These are phyloP conservation scores for Drosophila aldrichi DNA, from an alignment of 2,888 invertebrate genomes.

Conservation along the genomic window DNA sequence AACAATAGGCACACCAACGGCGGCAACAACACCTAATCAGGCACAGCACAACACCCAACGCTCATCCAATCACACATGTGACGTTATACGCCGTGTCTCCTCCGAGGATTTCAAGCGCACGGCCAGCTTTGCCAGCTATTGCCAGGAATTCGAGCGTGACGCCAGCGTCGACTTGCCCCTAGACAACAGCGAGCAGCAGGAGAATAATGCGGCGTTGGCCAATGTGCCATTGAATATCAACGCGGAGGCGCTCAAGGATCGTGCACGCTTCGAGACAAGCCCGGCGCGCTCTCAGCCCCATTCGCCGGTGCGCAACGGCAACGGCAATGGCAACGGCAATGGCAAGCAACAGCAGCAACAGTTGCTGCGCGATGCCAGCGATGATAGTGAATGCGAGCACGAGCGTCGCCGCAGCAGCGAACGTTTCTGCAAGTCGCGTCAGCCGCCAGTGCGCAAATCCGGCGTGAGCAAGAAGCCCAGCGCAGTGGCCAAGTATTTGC, in stretches of 20 bases:
- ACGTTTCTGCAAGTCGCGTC: slow-evolving; percentile 88
- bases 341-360: slow-evolving; percentile 25
- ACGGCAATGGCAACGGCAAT: slow-evolving; percentile 2
- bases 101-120: slow-evolving; percentile 84
- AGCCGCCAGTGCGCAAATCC: slow-evolving; percentile 86
- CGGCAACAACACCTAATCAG: slow-evolving; percentile 60
- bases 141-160: slow-evolving; percentile 72
- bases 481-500: slow-evolving; percentile 74
- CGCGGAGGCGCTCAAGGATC: slow-evolving; percentile 72
- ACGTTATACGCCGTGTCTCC: slow-evolving; percentile 82
- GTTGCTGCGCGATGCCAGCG: slow-evolving; percentile 83
- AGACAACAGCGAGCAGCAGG: slow-evolving; percentile 49
- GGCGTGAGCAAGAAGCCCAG: slow-evolving; percentile 83
- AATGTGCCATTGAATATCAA: slow-evolving; percentile 56
- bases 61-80: slow-evolving; percentile 28
- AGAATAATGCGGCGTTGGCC: slow-evolving; percentile 81
- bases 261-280: slow-evolving; percentile 83
- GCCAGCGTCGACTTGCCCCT: slow-evolving; percentile 41
- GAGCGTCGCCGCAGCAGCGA: slow-evolving; percentile 88
- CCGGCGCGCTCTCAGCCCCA: slow-evolving; percentile 85
- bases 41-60: slow-evolving; percentile 12
- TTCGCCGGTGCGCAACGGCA: slow-evolving; percentile 78
- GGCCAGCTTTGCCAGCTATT: slow-evolving; percentile 77
- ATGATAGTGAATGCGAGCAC: slow-evolving; percentile 88
- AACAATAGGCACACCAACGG: slow-evolving; percentile 60